Evolutionary conservation across 1,140 invertebrate genomes (phyloP).

Genomic region (Aphidius ervi): DNA sequence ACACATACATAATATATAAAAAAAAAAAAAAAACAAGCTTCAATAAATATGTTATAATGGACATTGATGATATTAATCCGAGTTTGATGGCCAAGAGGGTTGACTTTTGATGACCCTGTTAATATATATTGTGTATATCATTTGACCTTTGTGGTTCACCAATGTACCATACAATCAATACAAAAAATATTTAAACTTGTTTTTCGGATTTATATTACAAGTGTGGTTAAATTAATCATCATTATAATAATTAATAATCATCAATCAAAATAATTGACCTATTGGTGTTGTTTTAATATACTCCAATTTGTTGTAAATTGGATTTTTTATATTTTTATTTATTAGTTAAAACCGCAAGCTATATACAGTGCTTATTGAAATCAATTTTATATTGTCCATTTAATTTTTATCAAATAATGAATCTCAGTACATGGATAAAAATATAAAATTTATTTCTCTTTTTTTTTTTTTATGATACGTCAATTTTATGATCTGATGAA

Average conservation of each 20-base stretch:
- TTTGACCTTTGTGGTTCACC: conserved; percentile 15
- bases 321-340: conserved; percentile 8
- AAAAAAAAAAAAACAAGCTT: neutral
- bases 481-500: too few relatives aligned
- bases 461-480: too few relatives aligned
- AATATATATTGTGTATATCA: conserved; percentile 18
- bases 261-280: neutral
- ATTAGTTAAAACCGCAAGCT: neutral
- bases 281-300: neutral
- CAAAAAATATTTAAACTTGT: too few relatives aligned
- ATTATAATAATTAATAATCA: neutral
- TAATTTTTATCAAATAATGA: too few relatives aligned
- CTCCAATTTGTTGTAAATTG: too few relatives aligned
- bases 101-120: conserved; percentile 21
- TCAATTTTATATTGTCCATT: too few relatives aligned
- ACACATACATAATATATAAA: neutral
- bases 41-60: too few relatives aligned
- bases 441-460: too few relatives aligned
- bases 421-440: too few relatives aligned
- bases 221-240: neutral
- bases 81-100: conserved; percentile 16
- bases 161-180: neutral
- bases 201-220: too few relatives aligned
- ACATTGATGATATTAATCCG: conserved; percentile 21
- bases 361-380: too few relatives aligned